Base-by-base conservation (phyloP, 2,888 invertebrate species). In the Torymus auratus region DNA sequence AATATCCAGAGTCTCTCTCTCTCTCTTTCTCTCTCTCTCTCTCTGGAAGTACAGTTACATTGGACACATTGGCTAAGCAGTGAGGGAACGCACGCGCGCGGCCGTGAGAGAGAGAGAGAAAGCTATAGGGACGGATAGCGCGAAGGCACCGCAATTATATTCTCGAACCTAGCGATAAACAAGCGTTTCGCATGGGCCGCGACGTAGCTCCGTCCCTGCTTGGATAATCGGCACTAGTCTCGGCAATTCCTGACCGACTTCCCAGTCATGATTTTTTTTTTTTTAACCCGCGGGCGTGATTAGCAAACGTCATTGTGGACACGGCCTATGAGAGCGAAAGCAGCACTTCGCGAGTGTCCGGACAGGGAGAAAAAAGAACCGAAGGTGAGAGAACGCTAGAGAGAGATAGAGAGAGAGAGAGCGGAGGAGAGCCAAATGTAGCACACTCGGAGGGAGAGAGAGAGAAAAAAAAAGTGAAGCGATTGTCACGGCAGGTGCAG, bases 181-280 rank as follows among this genome's bases (percentile, higher is more conserved):
- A 41, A 41, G 41, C 41, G 5, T 4, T 7, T 41, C 41, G 5
- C 41, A 41, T 7, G 41, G 7, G 7, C 7, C 41, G 41, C 7
- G 7, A 7, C 41, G 7, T 41, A 41, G 41, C 41, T 41, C 7
- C 41, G 41, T 41, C 41, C 41, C 5, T 7, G 41, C 41, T 7
- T 41, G 41, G 41, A 41, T 7, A 41, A 41, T 41, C 41, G 41
- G 41, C 41, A 41, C 41, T 41, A 41, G 41, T 10, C 41, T 41
- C 41, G 7, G 41, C 7, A 41, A 41, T 41, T 41, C 7, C 14
- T 58, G 15, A 4, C n/a, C 69, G 13, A n/a, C 15, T 28, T 64
- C 41, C 23, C 77, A 58, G 64, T 71, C 23, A 71, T 58, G 4
- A 77, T 61, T 41, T 0, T 41, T 64, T 64, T 77, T 77, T 58